phyloP scores from a whole-genome alignment of 2,888 invertebrate species.

The Pristionchus exspectatus region DNA sequence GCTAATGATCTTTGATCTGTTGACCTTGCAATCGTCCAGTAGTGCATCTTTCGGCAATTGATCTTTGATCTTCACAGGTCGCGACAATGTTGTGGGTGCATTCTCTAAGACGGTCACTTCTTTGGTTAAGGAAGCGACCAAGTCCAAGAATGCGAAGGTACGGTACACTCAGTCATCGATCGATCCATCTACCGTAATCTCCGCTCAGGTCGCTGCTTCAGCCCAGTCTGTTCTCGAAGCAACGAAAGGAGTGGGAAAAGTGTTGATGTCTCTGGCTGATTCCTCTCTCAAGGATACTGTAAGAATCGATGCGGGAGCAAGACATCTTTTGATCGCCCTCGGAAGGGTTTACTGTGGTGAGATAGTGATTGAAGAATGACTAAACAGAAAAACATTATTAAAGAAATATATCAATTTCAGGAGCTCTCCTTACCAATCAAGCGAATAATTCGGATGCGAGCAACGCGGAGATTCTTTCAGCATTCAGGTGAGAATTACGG shows the following conservation, averaged over 20 bases:
- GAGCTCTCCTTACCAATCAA: conserved; percentile 79
- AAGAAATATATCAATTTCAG: conserved; percentile 61
- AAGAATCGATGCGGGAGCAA: conserved; percentile 53
- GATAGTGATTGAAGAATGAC: not conserved
- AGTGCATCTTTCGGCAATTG: not conserved
- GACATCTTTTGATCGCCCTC: conserved; percentile 37
- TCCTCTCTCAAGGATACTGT: conserved; percentile 32
- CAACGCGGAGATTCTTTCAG: conserved; percentile 67
- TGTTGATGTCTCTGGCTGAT: conserved; percentile 11
- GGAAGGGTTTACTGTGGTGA: conserved; percentile 51
- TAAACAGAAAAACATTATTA: conserved; percentile 3
- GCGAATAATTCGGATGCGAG: conserved; percentile 73
- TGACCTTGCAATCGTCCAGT: not conserved
- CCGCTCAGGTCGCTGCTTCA: conserved; percentile 19
- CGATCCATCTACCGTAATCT: conserved; percentile 2
- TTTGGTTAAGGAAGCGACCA: not conserved
- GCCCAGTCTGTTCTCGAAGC: conserved; percentile 31
- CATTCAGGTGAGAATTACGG: conserved; percentile 59
- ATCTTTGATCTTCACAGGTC: conserved; percentile 31
- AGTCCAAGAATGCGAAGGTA: conserved; percentile 41
- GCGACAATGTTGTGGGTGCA: conserved; percentile 40
- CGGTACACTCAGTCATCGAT: conserved; percentile 1
- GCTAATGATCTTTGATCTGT: conserved; percentile 23
- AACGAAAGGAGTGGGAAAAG: conserved; percentile 41
- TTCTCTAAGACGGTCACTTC: not conserved